phyloP scores from a whole-genome alignment of 2,113 vertebrate genomes.

The Cheirogaleus medius region DNA sequence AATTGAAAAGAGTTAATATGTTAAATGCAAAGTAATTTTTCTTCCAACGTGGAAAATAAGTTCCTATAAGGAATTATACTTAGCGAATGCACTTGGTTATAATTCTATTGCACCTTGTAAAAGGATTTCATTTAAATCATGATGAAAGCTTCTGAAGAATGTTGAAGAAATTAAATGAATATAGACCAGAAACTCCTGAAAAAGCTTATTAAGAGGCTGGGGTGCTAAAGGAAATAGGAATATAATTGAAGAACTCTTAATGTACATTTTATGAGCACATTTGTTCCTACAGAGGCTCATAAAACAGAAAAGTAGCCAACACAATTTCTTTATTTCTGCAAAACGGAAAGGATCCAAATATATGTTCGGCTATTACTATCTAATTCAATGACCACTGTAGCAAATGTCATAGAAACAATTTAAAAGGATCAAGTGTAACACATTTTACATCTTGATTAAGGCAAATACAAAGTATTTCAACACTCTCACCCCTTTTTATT shows the following conservation, averaged over 20 bases:
- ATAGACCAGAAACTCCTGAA: slow-evolving; percentile 38
- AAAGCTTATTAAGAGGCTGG: slow-evolving; percentile 60
- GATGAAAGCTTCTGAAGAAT: slow-evolving; percentile 53
- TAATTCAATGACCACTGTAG: slow-evolving; percentile 55
- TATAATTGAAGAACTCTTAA: slow-evolving; percentile 67
- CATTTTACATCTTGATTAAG: slow-evolving; percentile 65
- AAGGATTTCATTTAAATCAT: slow-evolving; percentile 55
- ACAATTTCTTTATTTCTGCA: slow-evolving; percentile 48
- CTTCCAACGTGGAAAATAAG: not conserved
- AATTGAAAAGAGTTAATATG: not conserved
- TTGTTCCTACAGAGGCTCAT: slow-evolving; percentile 54
- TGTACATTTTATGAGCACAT: slow-evolving; percentile 64
- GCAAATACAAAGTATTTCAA: not conserved
- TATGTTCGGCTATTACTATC: slow-evolving; percentile 46
- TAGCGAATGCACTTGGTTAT: not conserved
- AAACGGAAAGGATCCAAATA: slow-evolving; percentile 46
- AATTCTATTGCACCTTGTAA: slow-evolving; percentile 45
- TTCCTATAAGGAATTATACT: not conserved
- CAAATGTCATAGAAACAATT: slow-evolving; percentile 72
- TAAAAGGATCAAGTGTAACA: slow-evolving; percentile 8
- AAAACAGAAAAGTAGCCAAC: slow-evolving; percentile 41
- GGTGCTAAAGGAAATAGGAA: slow-evolving; percentile 55
- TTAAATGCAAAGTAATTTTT: not conserved
- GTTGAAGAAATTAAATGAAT: slow-evolving; percentile 61
- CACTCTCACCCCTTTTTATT: not conserved